Evolutionary conservation across 2,797 vertebrate species (phyloP).

Genomic region (Clarias platycephalus): DNA sequence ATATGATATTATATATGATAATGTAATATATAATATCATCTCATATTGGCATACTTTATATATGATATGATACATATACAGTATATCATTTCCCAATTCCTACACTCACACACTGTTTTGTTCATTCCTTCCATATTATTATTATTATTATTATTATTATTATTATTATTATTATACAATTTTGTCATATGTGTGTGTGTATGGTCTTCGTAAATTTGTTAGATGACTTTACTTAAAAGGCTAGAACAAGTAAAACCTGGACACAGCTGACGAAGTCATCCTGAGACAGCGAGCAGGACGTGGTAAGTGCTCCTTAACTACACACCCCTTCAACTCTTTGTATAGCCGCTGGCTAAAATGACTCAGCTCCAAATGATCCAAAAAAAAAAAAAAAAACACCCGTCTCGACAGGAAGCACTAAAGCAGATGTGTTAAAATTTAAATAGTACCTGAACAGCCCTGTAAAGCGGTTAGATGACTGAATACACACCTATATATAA

Average conservation of each 20-base stretch:
- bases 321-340: neutral
- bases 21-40: neutral
- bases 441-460: neutral
- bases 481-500: neutral
- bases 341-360: neutral
- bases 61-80: too few relatives aligned
- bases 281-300: neutral
- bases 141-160: too few relatives aligned
- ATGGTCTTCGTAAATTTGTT: neutral
- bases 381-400: neutral
- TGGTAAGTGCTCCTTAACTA: neutral
- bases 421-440: neutral
- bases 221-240: neutral
- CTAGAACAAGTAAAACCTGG: neutral
- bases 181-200: neutral
- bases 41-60: neutral
- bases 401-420: constrained; percentile 9
- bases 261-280: neutral
- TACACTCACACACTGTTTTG: neutral
- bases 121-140: neutral
- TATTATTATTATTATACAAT: neutral
- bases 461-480: constrained; percentile 6
- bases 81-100: neutral
- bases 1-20: too few relatives aligned
- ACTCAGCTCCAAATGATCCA: neutral